These are phyloP conservation scores for Tribolium castaneum DNA, from an alignment of 1,140 invertebrate genomes.

Conservation along the genomic window DNA sequence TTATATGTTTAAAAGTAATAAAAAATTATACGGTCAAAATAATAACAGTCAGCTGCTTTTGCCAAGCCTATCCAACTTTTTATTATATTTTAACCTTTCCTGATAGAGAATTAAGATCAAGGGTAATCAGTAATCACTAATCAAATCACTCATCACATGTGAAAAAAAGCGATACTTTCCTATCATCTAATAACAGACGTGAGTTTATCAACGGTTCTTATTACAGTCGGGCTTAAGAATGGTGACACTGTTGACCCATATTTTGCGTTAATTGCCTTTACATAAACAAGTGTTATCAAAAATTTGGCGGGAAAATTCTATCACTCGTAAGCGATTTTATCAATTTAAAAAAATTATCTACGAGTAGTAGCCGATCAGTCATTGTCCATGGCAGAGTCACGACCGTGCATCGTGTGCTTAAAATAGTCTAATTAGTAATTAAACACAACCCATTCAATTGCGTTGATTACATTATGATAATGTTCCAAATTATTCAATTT, in stretches of 20 bases:
- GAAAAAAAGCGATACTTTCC: too few species aligned
- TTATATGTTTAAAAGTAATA: too few species aligned
- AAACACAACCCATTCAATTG: background rate
- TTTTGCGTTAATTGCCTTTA: background rate
- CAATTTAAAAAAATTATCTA: constrained; percentile 2
- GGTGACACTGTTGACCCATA: background rate
- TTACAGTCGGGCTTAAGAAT: too few species aligned
- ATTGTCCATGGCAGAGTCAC: constrained; percentile 3
- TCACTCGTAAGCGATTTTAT: background rate
- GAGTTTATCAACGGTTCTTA: too few species aligned
- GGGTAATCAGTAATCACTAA: too few species aligned
- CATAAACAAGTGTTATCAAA: background rate
- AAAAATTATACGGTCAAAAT: too few species aligned
- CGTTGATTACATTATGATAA: background rate
- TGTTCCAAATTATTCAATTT: background rate
- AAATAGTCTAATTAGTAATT: constrained; percentile 17
- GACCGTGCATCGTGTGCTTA: constrained; percentile 4
- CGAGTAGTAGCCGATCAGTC: background rate
- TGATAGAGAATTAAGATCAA: too few species aligned
- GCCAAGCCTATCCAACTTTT: too few species aligned
- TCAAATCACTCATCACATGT: too few species aligned
- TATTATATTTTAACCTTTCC: too few species aligned
- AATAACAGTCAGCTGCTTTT: too few species aligned
- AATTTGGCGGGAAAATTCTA: background rate
- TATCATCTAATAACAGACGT: too few species aligned